These are phyloP conservation scores for Cyanocitta stelleri DNA, from an alignment of 2,113 vertebrate species.

Conservation along the genomic window DNA sequence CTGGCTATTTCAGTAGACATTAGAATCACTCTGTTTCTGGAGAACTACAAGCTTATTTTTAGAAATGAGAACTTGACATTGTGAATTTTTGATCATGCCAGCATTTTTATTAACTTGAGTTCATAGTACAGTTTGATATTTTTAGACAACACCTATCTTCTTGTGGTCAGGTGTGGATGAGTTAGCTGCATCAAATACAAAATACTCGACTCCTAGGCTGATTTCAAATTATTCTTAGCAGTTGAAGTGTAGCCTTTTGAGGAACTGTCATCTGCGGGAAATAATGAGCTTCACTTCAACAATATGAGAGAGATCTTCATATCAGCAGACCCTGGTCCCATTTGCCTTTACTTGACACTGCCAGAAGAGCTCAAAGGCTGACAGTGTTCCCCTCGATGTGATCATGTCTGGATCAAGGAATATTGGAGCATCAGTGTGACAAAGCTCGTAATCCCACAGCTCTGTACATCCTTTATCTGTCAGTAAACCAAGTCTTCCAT, in stretches of 20 bases:
- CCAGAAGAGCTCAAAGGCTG: neutral
- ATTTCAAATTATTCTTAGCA: neutral
- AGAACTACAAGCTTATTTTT: neutral
- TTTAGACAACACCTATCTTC: neutral
- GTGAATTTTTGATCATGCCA: neutral
- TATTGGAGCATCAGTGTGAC: neutral
- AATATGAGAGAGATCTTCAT: neutral
- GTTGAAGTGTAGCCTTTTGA: neutral
- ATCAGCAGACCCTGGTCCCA: neutral
- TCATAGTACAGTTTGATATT: neutral
- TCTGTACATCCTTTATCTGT: neutral
- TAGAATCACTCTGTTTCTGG: neutral
- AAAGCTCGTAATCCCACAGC: neutral
- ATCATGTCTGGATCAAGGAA: neutral
- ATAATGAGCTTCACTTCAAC: neutral
- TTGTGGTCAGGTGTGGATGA: neutral
- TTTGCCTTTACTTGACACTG: neutral
- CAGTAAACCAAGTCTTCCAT: neutral
- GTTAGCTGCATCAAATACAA: neutral
- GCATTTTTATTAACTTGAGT: neutral
- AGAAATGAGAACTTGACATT: neutral
- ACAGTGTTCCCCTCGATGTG: neutral
- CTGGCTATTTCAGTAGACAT: neutral
- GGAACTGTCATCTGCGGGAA: neutral
- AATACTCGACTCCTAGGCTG: neutral